A percentile compares a stretch with the other conserved stretches of the same genome.
These are phyloP conservation scores for Decapterus maruadsi DNA, from an alignment of 2,797 vertebrate genomes.

Conservation along the genomic window DNA sequence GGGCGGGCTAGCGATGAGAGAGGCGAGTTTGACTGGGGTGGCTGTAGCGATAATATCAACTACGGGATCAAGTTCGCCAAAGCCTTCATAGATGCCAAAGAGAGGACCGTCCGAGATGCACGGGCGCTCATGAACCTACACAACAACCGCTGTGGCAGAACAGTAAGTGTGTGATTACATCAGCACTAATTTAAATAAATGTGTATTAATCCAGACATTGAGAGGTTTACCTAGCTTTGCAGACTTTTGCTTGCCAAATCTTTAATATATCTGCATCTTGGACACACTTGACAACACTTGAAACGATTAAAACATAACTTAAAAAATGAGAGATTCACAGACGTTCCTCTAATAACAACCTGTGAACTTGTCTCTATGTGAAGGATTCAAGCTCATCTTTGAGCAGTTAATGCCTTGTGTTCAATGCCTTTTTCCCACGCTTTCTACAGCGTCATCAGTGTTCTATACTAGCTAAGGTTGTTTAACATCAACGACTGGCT, in stretches of 20 bases:
- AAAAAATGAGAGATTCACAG: too few relatives aligned
- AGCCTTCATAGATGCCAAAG: conserved; percentile 97
- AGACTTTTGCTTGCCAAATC: neutral
- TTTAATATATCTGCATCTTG: neutral
- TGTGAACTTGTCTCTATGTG: too few relatives aligned
- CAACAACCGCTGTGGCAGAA: conserved; percentile 98
- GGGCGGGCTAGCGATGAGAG: conserved; percentile 90
- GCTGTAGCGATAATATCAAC: conserved; percentile 98
- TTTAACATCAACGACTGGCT: too few relatives aligned
- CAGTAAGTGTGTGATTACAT: conserved; percentile 80
- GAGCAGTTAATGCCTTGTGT: too few relatives aligned
- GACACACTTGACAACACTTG: neutral
- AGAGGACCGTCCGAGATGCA: conserved; percentile 94
- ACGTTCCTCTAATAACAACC: too few relatives aligned
- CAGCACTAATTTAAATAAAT: neutral
- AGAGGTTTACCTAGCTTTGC: too few relatives aligned
- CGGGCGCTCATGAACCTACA: conserved; percentile 98
- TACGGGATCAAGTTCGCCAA: conserved; percentile 97
- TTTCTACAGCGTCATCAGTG: too few relatives aligned
- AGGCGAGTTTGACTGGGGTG: conserved; percentile 98
- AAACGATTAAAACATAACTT: too few relatives aligned
- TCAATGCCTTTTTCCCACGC: too few relatives aligned
- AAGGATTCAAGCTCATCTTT: too few relatives aligned
- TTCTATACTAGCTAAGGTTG: too few relatives aligned
- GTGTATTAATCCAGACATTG: neutral